These are phyloP conservation scores for Agrypnia vestita DNA, from an alignment of 1,140 invertebrate genomes.

Conservation along the genomic window DNA sequence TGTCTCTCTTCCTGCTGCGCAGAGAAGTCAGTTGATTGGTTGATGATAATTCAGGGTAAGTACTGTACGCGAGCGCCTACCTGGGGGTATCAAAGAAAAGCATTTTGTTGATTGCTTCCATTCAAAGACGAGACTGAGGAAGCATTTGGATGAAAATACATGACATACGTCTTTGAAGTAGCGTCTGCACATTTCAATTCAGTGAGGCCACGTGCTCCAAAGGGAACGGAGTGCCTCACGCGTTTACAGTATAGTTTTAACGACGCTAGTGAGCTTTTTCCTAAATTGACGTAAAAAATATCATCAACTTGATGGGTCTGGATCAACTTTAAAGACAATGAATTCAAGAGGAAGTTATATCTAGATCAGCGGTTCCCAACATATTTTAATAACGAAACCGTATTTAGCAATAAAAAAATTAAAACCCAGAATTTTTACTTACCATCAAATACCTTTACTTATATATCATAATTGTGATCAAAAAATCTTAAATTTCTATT, in stretches of 20 bases:
- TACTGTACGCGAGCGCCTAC: slow-evolving; percentile 4
- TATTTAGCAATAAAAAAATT: no score
- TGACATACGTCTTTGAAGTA: slow-evolving; percentile 21
- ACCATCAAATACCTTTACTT: no score
- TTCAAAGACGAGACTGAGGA: slow-evolving; percentile 32
- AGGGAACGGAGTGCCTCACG: not conserved
- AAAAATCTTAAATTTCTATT: no score
- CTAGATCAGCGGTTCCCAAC: no score
- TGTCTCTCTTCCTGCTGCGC: not conserved
- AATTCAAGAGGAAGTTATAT: no score
- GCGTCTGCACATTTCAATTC: not conserved
- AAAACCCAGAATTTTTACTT: no score
- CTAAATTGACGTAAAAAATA: no score
- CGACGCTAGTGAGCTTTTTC: no score
- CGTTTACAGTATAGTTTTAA: not conserved
- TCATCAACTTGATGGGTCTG: no score
- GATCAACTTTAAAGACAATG: no score
- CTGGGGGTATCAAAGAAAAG: slow-evolving; percentile 44
- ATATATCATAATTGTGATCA: no score
- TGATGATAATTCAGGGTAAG: slow-evolving; percentile 33
- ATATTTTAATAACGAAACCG: no score
- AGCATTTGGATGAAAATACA: slow-evolving; percentile 22
- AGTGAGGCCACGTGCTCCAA: not conserved
- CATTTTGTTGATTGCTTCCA: slow-evolving; percentile 52
- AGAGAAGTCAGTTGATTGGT: slow-evolving; percentile 18